Evolutionary conservation across 2,113 vertebrate genomes (phyloP).

Genomic region (Petrocephalus zakoni): DNA sequence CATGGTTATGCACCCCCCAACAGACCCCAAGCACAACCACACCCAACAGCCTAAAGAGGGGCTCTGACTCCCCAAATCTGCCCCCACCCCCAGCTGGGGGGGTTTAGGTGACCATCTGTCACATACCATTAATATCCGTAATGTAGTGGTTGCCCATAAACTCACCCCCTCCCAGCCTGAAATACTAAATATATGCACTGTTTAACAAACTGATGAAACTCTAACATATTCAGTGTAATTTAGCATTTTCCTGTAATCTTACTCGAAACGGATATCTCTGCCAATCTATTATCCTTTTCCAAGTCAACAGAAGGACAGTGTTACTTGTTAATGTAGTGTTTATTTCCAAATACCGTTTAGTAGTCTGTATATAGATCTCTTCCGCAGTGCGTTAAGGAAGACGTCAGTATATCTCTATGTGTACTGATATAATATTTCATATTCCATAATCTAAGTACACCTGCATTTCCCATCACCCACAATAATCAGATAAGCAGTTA

Average conservation of each 20-base stretch:
- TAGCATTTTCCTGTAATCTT: neutral
- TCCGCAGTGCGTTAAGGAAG: neutral
- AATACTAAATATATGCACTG: neutral
- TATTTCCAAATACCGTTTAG: neutral
- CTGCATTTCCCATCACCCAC: neutral
- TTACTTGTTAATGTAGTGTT: neutral
- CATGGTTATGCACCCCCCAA: neutral
- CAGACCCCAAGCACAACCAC: neutral
- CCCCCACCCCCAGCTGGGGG: neutral
- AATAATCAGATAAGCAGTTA: neutral
- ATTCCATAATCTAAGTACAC: neutral
- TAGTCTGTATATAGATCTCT: neutral
- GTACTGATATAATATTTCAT: neutral
- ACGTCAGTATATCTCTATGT: neutral
- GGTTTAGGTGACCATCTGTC: neutral
- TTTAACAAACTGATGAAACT: neutral
- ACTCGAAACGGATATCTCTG: neutral
- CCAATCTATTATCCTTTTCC: neutral
- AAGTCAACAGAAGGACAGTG: neutral
- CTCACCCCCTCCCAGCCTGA: neutral
- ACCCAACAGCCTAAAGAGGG: neutral
- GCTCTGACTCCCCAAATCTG: neutral
- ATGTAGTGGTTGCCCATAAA: neutral
- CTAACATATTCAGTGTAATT: neutral
- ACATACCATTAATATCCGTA: neutral